Evolutionary conservation across 2,113 vertebrate genomes (phyloP).

Genomic region (Cranoglanis bouderius): DNA sequence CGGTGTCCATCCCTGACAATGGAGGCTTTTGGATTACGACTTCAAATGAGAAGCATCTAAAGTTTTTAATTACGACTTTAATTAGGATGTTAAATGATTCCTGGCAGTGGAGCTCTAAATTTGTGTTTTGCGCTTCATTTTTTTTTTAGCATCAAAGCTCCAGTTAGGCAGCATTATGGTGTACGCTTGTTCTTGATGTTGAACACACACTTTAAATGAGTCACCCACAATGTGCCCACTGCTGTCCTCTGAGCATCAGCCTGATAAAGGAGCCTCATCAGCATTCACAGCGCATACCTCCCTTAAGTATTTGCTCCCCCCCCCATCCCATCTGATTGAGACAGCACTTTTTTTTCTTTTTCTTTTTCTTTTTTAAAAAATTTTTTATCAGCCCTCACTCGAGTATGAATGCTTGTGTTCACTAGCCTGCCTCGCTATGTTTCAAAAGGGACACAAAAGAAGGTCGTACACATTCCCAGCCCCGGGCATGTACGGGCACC

Average conservation of each 20-base stretch:
- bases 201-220: slow-evolving; percentile 38
- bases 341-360: slow-evolving; percentile 31
- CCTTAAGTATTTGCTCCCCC: slow-evolving; percentile 59
- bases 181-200: slow-evolving; percentile 22
- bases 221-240: slow-evolving; percentile 65
- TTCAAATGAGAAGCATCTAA: background rate
- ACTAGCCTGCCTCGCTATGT: background rate
- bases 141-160: background rate
- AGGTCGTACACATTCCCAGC: slow-evolving; percentile 35
- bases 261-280: slow-evolving; percentile 68
- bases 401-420: slow-evolving; percentile 53
- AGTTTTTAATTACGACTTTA: background rate
- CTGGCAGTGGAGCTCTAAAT: background rate
- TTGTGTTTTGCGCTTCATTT: background rate
- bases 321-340: slow-evolving; percentile 57
- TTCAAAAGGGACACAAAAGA: slow-evolving; percentile 18
- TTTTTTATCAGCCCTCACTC: slow-evolving; percentile 38
- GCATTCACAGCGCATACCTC: slow-evolving; percentile 67
- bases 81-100: slow-evolving; percentile 4
- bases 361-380: background rate
- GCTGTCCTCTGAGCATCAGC: slow-evolving; percentile 58
- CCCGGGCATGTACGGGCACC: slow-evolving; percentile 8
- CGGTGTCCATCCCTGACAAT: background rate
- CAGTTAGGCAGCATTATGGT: background rate
- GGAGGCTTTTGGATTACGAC: background rate